These are phyloP conservation scores for Tetrax tetrax DNA, from an alignment of 2,113 vertebrate species.

Conservation along the genomic window DNA sequence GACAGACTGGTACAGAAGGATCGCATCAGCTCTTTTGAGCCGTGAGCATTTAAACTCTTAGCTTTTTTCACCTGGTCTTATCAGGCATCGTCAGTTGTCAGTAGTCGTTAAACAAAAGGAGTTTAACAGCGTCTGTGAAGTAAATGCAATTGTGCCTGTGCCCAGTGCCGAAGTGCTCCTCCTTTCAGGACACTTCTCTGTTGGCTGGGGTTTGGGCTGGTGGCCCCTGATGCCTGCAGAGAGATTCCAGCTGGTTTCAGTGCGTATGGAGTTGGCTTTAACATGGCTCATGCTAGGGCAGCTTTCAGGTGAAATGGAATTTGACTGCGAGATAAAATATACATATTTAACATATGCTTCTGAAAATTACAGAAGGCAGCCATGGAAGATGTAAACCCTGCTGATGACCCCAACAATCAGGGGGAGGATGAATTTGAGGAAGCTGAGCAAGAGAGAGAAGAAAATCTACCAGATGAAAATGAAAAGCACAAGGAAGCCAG, in stretches of 20 bases:
- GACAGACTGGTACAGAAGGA: background rate
- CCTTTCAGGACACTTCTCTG: background rate
- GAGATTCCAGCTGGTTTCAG: background rate
- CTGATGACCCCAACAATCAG: conserved; percentile 97
- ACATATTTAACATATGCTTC: background rate
- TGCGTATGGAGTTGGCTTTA: background rate
- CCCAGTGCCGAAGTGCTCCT: background rate
- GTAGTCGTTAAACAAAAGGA: background rate
- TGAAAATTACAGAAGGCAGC: conserved; percentile 74
- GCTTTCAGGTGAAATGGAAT: background rate
- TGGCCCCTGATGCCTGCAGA: background rate
- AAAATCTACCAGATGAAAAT: conserved; percentile 77
- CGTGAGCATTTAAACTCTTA: background rate
- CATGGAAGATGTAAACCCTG: conserved; percentile 87
- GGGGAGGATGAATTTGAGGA: conserved; percentile 98
- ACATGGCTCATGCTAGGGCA: background rate
- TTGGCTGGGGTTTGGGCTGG: background rate
- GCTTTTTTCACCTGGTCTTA: background rate
- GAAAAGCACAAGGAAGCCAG: conserved; percentile 71
- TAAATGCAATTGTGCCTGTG: background rate
- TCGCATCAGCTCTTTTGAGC: background rate
- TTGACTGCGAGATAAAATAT: background rate
- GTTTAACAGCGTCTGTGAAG: background rate
- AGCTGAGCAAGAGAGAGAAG: conserved; percentile 86
- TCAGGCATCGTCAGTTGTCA: background rate